Evolutionary conservation across 2,888 invertebrate genomes (phyloP), one percentile per base, ranked within the genome.

Genomic region (Sesia apiformis): DNA sequence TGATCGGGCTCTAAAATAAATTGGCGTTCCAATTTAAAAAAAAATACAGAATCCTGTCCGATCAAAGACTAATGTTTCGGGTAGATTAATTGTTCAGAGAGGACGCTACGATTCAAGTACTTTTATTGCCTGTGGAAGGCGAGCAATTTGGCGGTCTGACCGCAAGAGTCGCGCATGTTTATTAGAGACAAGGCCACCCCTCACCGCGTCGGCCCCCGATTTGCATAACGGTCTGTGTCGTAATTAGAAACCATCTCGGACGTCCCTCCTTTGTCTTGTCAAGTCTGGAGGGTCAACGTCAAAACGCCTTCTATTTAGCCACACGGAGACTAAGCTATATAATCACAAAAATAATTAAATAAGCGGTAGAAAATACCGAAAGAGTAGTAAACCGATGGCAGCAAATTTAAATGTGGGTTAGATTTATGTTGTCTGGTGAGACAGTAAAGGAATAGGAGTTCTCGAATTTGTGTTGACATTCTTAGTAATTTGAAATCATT

Each of bases 171-270:
- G 79, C 74, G 84, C 83, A 78, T 88, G 88, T 88, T 85, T 88
- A 88, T 88, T 88, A 88, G 78, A 88, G 85, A 84, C 84, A 81
- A 74, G 78, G 73, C 75, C 75, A 75, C 78, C 55, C 53, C 49
- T 8, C 52, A 40, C 52, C 52, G 52, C 39, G 6, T 39, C 73
- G 70, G 67, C 72, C 76, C 81, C 70, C 82, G 81, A 88, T 89
- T 88, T 87, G 87, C 88, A 89, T 88, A 89, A 86, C 88, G 85
- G 76, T 78, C 84, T 77, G 83, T 75, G 81, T 80, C 83, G 87
- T 89, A 89, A 89, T 89, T 89, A 88, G 87, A 88, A 86, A 85
- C 85, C 87, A 83, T 88, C 87, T 87, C 84, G 79, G 78, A 78
- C 78, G 79, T 74, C 75, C 77, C 76, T 78, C 84, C 87, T 85